Evolutionary conservation across 1,140 invertebrate species (phyloP).

Genomic region (Adelges cooleyi): DNA sequence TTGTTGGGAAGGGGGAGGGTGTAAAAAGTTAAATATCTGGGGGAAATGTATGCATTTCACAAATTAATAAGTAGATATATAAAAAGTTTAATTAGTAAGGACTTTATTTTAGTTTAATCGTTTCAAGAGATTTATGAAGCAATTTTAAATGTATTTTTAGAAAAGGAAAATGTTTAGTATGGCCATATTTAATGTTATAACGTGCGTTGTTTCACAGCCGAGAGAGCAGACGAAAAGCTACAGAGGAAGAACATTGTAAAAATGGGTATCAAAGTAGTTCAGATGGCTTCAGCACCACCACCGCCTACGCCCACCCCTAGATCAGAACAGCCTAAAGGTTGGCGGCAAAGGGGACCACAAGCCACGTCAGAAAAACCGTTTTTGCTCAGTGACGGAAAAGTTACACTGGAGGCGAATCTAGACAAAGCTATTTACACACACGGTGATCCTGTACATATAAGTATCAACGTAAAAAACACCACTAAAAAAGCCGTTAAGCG

Average conservation of each 20-base stretch:
- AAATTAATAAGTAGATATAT: too few relatives aligned
- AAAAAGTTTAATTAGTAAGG: not conserved
- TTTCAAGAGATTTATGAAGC: not conserved
- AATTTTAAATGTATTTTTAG: not conserved
- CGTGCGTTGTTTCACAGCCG: conserved; percentile 44
- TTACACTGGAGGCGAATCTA: conserved; percentile 76
- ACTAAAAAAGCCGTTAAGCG: conserved; percentile 89
- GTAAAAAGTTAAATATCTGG: too few relatives aligned
- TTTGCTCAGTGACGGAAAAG: conserved; percentile 49
- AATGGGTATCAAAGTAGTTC: conserved; percentile 70
- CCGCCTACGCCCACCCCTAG: conserved; percentile 36
- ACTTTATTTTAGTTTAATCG: not conserved
- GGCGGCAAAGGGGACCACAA: conserved; percentile 35
- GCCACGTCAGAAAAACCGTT: conserved; percentile 48
- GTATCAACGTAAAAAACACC: conserved; percentile 80
- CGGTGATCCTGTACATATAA: conserved; percentile 80
- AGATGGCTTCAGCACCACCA: conserved; percentile 41
- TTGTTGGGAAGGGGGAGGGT: too few relatives aligned
- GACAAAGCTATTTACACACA: conserved; percentile 89
- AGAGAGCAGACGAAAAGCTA: conserved; percentile 61
- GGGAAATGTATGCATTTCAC: too few relatives aligned
- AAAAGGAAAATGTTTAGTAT: not conserved
- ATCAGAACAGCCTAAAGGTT: not conserved
- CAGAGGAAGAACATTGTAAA: conserved; percentile 61
- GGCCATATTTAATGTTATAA: not conserved